Base-by-base conservation (phyloP, 1,140 invertebrate genomes). In the Liolophura sinensis region DNA sequence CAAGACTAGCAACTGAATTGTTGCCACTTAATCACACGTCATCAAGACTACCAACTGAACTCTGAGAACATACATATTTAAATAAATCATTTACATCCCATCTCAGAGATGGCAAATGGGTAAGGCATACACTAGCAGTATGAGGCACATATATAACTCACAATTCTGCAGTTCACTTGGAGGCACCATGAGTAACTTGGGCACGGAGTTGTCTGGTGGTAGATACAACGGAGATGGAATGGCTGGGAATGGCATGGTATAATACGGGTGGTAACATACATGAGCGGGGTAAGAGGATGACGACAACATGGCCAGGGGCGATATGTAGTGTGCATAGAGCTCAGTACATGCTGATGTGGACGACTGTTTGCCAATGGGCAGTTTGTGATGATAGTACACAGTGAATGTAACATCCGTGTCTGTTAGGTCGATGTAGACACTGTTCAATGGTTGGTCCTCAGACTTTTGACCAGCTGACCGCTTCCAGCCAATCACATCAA, bases 351-450 rank as follows among this genome's bases (percentile, higher is more conserved):
- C 15, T 52, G 48, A 22, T n/a, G 56, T 47, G 52, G 64, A 31
- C 18, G 51, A 56, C 56, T 66, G 31, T 57, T 64, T 47, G 31
- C 31, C 25, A 48, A 15, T 67, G 14, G 70, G 40, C 14, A 73
- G 56, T 57, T 74, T 71, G 60, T 79, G 73, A 59, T 81, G 75
- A 60, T 83, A 82, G 52, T 77, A 79, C 14, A 83, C 78, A 27
- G 77, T 75, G 25, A 78, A 73, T 50, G 76, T 74, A 6, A 83
- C 75, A 66, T 82, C 80, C n/a, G 72, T 76, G 22, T 78, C 79
- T 5, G 82, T 82, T 61, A 83, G 65, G 65, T 83, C 80, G 31
- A 83, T 73, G 65, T 77, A 82, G 7, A 83, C 79, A 64, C 73
- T 74, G 60, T 83, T 74, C 5, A 67, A 75, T 3, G 65, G 56